Evolutionary conservation across 2,888 invertebrate species (phyloP).

Genomic region (Phytoseiulus persimilis): DNA sequence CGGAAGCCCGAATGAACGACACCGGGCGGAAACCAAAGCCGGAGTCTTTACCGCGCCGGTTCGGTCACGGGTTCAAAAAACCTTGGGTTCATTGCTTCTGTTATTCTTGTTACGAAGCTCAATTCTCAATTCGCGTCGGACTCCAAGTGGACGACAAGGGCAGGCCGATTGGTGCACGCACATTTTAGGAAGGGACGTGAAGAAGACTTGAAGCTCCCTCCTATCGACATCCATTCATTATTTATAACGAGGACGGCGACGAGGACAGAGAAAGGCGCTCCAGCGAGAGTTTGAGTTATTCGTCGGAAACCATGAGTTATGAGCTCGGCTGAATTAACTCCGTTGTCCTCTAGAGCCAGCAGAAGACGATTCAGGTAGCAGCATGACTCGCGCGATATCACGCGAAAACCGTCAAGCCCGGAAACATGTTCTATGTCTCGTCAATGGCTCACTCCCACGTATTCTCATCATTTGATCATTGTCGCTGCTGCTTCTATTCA

Average conservation of each 20-base stretch:
- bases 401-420: too few species aligned
- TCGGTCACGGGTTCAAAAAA: too few species aligned
- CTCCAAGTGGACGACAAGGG: neutral
- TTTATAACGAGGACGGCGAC: neutral
- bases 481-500: neutral
- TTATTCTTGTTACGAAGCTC: too few species aligned
- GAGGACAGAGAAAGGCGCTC: neutral
- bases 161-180: neutral
- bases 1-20: neutral
- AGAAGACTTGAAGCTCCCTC: neutral
- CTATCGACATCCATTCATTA: neutral
- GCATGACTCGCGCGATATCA: neutral
- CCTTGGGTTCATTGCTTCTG: too few species aligned
- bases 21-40: neutral
- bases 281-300: neutral
- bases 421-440: too few species aligned
- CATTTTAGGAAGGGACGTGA: neutral
- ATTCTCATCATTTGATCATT: neutral
- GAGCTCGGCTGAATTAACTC: too few species aligned
- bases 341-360: too few species aligned
- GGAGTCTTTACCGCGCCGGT: neutral
- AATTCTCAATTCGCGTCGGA: neutral
- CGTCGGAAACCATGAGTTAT: too few species aligned
- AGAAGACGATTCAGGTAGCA: neutral
- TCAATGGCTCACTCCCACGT: too few species aligned